phyloP scores from a whole-genome alignment of 2,797 vertebrate species.

The Acanthurus leucopareius region DNA sequence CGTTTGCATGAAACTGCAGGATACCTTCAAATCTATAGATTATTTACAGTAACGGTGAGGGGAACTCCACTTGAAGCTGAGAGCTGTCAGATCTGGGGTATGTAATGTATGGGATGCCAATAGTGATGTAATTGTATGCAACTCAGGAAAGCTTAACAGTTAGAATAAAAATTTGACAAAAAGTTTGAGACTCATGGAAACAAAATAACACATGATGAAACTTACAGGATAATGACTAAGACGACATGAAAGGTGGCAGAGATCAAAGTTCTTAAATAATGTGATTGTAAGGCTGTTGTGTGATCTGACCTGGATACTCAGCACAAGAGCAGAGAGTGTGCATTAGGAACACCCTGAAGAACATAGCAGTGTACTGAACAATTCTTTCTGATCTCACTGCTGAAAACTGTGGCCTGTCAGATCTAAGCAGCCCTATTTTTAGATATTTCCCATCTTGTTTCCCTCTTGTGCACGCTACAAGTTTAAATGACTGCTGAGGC shows the following conservation, averaged over 20 bases:
- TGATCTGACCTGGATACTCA: background rate
- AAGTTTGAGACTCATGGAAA: background rate
- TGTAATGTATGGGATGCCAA: too few relatives aligned
- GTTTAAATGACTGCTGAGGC: too few relatives aligned
- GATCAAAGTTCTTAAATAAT: constrained; percentile 25
- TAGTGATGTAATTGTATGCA: too few relatives aligned
- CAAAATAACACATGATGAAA: background rate
- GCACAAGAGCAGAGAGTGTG: background rate
- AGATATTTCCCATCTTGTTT: constrained; percentile 13
- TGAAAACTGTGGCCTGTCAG: constrained; percentile 36
- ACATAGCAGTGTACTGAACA: constrained; percentile 39
- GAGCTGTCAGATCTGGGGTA: background rate
- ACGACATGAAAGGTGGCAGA: background rate
- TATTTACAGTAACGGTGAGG: background rate
- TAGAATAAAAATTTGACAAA: constrained; percentile 8
- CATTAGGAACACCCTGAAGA: constrained; percentile 27
- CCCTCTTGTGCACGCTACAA: background rate
- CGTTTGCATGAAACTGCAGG: background rate
- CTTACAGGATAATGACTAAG: background rate
- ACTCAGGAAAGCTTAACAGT: background rate
- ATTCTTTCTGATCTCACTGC: constrained; percentile 61
- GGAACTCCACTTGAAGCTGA: background rate
- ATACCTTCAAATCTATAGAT: background rate
- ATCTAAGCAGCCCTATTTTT: constrained; percentile 20
- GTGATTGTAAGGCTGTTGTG: constrained; percentile 2